Base-by-base conservation (phyloP, 2,797 vertebrate species). In the Aldrovandia affinis region DNA sequence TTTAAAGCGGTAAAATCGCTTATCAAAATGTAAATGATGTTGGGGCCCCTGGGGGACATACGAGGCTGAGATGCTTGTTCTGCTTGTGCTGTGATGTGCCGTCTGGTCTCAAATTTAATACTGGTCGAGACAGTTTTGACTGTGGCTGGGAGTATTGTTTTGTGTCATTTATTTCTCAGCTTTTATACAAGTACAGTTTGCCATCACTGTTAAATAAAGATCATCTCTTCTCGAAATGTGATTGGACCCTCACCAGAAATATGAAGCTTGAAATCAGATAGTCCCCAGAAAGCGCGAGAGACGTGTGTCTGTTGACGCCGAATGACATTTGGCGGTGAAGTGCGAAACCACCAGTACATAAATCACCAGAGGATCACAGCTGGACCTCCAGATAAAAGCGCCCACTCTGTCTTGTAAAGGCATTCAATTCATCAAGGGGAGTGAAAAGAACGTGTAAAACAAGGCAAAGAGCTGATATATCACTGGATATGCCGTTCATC, bases 401-500 rank as follows among this genome's bases (percentile, higher is more conserved):
- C 22, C 36, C 70, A 18, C 15, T 70, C 33, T 4, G 9, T 47
- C 73, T 44, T 39, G 9, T 39, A 22, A 47, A 77, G 73, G 42
- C 20, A 47, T 8, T 47, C 36, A 42, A 47, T 77, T 77, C 73
- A 77, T 77, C 73, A 47, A 44, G 8, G 18, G 6, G 73, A 75
- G 70, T n/a, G 73, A 47, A 8, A n/a, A 77, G 39, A 15, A 39
- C 33, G 30, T 36, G 65, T 70, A 70, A 20, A 70, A 39, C 65
- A 70, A 39, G 65, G 65, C 73, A 33, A 77, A 14, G 22, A 42
- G 73, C 73, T 77, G 73, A 77, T 77, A 77, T n/a, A 44, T 77
- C 73, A n/a, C 73, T 20, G 9, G 42, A 77, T 44, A 47, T 12
- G 42, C 22, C 9, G 3, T 39, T 22, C 42, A 39, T 77, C 73